Evolutionary conservation across 30 jellyfish, hydroid and myxozoan species (phyloP).

Genomic region (Sanderia malayensis): DNA sequence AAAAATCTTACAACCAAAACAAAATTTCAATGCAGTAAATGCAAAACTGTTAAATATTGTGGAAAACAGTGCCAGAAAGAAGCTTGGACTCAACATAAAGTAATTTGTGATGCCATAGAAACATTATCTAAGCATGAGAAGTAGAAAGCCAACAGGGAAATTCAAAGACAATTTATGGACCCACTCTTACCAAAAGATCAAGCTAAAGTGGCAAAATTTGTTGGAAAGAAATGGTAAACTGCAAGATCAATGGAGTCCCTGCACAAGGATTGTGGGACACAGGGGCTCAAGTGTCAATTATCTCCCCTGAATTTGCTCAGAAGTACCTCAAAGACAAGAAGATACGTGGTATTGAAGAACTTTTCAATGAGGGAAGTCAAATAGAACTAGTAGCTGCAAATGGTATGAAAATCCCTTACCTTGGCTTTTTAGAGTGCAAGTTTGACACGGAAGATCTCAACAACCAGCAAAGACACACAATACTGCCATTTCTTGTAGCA

Average conservation of each 20-base stretch:
- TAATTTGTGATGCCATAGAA: not conserved
- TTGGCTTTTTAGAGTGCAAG: no score
- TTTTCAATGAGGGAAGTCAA: constrained; percentile 1
- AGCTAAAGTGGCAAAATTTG: not conserved
- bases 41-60: not conserved
- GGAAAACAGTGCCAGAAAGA: constrained; percentile 1
- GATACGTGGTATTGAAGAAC: constrained; percentile 1
- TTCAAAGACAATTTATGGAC: not conserved
- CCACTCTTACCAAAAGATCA: constrained; percentile 1
- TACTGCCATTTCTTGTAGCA: no score
- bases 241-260: not conserved
- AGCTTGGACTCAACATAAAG: not conserved
- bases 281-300: constrained; percentile 1
- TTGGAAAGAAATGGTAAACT: not conserved
- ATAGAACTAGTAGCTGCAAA: not conserved
- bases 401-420: not conserved
- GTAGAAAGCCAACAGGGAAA: not conserved
- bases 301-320: constrained; percentile 1
- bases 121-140: not conserved
- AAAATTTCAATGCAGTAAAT: not conserved
- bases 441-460: no score
- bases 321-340: not conserved
- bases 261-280: constrained; percentile 3
- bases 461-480: no score
- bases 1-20: not conserved